Base-by-base conservation (phyloP, 2,113 vertebrate genomes). In the Nannospalax galili region DNA sequence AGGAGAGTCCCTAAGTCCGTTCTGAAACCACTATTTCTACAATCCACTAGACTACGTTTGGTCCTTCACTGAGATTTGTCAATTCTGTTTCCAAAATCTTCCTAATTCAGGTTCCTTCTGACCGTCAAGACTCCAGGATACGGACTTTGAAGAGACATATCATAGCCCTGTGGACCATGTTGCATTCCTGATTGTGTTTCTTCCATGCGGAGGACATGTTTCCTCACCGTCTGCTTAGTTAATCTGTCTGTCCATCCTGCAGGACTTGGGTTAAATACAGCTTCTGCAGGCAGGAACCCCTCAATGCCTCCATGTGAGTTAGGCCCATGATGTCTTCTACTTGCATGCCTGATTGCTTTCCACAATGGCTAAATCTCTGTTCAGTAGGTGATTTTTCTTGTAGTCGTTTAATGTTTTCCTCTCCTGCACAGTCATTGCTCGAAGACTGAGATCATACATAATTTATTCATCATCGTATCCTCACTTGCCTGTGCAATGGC, bases 371-470 rank as follows among this genome's bases (percentile, higher is more conserved):
- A 64, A 42, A 37, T 30, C 58, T 45, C 26, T 9, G 19, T 78
- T 88, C 32, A 22, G 22, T 30, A 42, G 73, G 35, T 35, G 42
- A 37, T 37, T 78, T 40, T 73, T 24, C 5, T 85, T 32, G 5
- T 7, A 52, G n/a, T n/a, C n/a, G n/a, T 16, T 81, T 32, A 37
- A 30, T 45, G 45, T 37, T 64, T 65, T 60, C 37, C 45, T 88
- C 26, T 17, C 26, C 35, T 85, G 88, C 80, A 15, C 12, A 28
- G 37, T 56, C 69, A 67, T 28, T 35, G 4, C 48, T 37, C 4
- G 28, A 60, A 86, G 30, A 26, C 40, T 0, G 10, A 75, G 65
- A 16, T 16, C 0, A 0, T 0, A 5, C 40, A 3, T n/a, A 17
- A 81, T 75, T 37, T 70, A 32, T 52, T 56, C 9, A 67, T 26